Evolutionary conservation across 2,113 vertebrate species (phyloP).

Genomic region (Rhea americana): DNA sequence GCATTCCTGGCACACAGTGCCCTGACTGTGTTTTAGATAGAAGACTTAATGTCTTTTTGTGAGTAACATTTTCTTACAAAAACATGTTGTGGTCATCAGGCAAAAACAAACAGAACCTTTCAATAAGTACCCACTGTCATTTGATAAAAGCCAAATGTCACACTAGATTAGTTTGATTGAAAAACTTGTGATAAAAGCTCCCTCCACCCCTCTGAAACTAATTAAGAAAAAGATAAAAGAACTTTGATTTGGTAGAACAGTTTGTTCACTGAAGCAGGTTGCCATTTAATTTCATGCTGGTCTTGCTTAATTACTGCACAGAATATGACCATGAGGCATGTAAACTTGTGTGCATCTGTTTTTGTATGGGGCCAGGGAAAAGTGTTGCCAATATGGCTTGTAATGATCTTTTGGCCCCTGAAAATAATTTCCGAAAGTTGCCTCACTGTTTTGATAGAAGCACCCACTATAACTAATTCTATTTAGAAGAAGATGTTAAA

Average conservation of each 20-base stretch:
- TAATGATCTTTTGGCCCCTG: constrained; percentile 60
- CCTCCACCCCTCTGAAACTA: constrained; percentile 72
- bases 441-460: constrained; percentile 33
- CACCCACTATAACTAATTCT: constrained; percentile 15
- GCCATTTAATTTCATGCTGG: constrained; percentile 80
- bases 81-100: constrained; percentile 64
- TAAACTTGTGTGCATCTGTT: constrained; percentile 57
- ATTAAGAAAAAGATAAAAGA: constrained; percentile 80
- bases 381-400: constrained; percentile 51
- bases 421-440: constrained; percentile 36
- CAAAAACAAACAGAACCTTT: constrained; percentile 70
- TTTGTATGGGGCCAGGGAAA: background rate
- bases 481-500: constrained; percentile 13
- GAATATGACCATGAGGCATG: constrained; percentile 68
- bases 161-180: constrained; percentile 76
- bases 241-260: constrained; percentile 70
- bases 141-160: constrained; percentile 73
- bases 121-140: constrained; percentile 55
- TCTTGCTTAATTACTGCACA: constrained; percentile 80
- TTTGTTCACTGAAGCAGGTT: constrained; percentile 74
- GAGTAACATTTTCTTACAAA: constrained; percentile 63
- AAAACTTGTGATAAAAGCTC: constrained; percentile 74
- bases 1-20: background rate
- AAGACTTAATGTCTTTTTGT: constrained; percentile 55
- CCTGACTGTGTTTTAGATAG: constrained; percentile 19